Evolutionary conservation across 2,888 invertebrate species (phyloP).

Genomic region (Baccha elongata): DNA sequence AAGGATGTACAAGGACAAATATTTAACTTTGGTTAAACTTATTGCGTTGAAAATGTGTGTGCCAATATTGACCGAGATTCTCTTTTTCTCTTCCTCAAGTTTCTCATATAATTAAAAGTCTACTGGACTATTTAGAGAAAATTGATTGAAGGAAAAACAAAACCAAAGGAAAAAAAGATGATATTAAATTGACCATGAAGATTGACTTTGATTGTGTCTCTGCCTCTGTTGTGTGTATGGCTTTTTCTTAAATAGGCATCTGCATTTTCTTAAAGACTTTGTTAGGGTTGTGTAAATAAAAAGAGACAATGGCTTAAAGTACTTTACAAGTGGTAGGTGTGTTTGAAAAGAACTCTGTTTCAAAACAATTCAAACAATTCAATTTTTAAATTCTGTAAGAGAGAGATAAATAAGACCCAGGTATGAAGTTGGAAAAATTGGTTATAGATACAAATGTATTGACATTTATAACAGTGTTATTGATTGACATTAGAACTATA

Average conservation of each 20-base stretch:
- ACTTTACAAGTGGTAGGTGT: not conserved
- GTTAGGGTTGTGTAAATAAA: slow-evolving; percentile 19
- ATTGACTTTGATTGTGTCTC: not conserved
- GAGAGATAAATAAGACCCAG: no score
- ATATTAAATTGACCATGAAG: slow-evolving; percentile 27
- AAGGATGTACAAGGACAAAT: not conserved
- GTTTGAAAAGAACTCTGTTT: not conserved
- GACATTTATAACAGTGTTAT: no score
- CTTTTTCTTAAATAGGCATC: slow-evolving; percentile 6
- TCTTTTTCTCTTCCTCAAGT: not conserved
- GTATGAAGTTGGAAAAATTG: no score
- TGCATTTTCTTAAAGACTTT: slow-evolving; percentile 3
- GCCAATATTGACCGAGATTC: slow-evolving; percentile 5
- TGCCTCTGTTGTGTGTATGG: not conserved
- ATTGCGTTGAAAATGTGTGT: slow-evolving; percentile 17
- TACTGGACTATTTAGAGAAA: not conserved
- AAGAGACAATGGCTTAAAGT: not conserved
- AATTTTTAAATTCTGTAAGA: no score
- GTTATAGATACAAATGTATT: no score
- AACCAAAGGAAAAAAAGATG: slow-evolving; percentile 12
- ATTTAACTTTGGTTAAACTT: slow-evolving; percentile 30
- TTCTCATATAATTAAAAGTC: slow-evolving; percentile 41
- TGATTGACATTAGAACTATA: no score
- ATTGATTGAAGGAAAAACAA: not conserved
- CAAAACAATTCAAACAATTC: no score